Conservation (phyloP, 2,113 vertebrate genomes). For the Ciconia stormi region DNA sequence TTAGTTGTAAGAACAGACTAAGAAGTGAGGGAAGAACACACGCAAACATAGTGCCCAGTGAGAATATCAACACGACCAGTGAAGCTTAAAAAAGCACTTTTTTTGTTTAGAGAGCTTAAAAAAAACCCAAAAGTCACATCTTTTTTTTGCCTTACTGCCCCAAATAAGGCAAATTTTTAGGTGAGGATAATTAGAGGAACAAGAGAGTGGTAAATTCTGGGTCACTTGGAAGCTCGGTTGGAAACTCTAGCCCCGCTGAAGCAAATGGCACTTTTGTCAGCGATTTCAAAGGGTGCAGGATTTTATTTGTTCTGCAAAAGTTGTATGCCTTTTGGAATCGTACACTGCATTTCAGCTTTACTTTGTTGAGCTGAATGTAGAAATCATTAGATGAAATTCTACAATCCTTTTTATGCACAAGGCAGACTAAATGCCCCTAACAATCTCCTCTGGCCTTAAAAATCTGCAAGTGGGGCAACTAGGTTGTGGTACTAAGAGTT, state of each 20-base stretch:
- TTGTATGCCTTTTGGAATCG: neutral
- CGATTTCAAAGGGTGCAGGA: neutral
- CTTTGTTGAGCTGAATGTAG: neutral
- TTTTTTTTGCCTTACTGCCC: neutral
- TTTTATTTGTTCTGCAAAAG: neutral
- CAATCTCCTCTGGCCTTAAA: neutral
- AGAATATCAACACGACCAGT: neutral
- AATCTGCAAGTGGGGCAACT: neutral
- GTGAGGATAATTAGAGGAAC: neutral
- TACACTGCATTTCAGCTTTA: neutral
- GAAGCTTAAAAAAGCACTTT: neutral
- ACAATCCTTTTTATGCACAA: neutral
- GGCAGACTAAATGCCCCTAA: neutral
- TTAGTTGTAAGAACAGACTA: neutral
- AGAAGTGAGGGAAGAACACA: neutral
- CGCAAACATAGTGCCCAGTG: neutral
- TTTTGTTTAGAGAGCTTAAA: neutral
- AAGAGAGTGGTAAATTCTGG: neutral
- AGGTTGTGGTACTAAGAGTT: neutral
- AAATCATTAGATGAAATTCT: neutral
- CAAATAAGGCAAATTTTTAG: neutral
- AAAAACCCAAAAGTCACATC: neutral
- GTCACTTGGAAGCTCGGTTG: neutral
- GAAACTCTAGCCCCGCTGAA: neutral
- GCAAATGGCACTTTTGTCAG: neutral